phyloP scores from a whole-genome alignment of 2,888 invertebrate species.

The Drosophila mulleri region DNA sequence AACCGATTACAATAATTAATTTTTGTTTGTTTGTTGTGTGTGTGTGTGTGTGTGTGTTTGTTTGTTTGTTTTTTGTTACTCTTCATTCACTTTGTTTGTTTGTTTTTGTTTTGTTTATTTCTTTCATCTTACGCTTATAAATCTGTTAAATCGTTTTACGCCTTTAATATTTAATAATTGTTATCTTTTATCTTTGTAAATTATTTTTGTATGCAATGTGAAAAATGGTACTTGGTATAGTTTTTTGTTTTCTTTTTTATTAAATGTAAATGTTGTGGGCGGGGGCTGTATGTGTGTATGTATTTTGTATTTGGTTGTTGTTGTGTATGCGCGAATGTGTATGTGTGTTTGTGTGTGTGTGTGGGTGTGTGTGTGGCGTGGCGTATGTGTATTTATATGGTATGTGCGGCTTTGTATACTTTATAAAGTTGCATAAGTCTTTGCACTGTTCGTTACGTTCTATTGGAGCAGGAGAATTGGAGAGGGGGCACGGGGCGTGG shows the following conservation, averaged over 20 bases:
- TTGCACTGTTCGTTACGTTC: conserved; percentile 34
- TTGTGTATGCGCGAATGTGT: conserved; percentile 13
- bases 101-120: conserved; percentile 50
- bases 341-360: conserved; percentile 24
- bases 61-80: conserved; percentile 20
- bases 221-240: conserved; percentile 78
- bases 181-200: conserved; percentile 80
- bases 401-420: conserved; percentile 35
- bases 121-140: conserved; percentile 65
- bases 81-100: conserved; percentile 61
- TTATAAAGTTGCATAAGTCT: conserved; percentile 34
- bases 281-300: conserved; percentile 21
- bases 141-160: conserved; percentile 82
- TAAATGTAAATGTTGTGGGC: conserved; percentile 54
- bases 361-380: conserved; percentile 6
- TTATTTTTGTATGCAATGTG: conserved; percentile 81
- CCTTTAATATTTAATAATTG: conserved; percentile 81
- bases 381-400: conserved; percentile 24
- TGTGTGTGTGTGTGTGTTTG: neutral
- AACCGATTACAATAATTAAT: conserved; percentile 84
- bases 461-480: conserved; percentile 1
- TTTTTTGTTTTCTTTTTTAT: conserved; percentile 27
- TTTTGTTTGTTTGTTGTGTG: conserved; percentile 63
- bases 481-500: neutral
- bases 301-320: conserved; percentile 15